Conservation (phyloP, 2,113 vertebrate genomes). For the Scytalopus superciliaris region DNA sequence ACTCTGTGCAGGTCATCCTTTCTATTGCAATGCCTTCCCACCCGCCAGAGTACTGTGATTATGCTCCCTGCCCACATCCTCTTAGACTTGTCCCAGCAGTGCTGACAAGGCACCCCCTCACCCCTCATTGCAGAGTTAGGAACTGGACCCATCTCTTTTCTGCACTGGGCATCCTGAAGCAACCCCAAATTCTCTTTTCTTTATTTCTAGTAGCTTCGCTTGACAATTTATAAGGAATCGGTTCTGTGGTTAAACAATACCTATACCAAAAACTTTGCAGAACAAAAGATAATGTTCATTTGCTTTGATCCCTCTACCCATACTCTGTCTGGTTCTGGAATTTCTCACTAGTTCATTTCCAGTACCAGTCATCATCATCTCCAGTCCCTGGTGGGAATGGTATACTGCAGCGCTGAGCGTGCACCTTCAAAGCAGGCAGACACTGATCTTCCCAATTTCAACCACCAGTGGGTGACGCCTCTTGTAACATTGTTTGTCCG, state of each 20-base stretch:
- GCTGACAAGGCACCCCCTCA: not conserved
- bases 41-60: constrained; percentile 10
- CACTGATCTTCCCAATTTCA: not conserved
- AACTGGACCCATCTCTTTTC: not conserved
- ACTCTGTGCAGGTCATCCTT: not conserved
- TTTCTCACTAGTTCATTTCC: not conserved
- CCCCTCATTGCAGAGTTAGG: not conserved
- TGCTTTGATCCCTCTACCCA: not conserved
- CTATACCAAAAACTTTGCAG: not conserved
- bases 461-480: not conserved
- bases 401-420: not conserved
- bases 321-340: not conserved
- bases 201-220: not conserved
- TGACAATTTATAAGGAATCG: not conserved
- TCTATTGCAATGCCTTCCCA: not conserved
- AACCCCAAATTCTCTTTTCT: not conserved
- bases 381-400: not conserved
- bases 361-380: not conserved
- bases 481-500: not conserved
- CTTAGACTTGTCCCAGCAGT: not conserved
- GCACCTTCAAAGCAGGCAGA: not conserved
- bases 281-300: not conserved
- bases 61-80: not conserved
- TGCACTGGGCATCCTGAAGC: not conserved
- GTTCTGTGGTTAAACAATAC: not conserved